Evolutionary conservation across 2,797 vertebrate genomes (phyloP).

Genomic region (Pseudotriccus pelzelni): DNA sequence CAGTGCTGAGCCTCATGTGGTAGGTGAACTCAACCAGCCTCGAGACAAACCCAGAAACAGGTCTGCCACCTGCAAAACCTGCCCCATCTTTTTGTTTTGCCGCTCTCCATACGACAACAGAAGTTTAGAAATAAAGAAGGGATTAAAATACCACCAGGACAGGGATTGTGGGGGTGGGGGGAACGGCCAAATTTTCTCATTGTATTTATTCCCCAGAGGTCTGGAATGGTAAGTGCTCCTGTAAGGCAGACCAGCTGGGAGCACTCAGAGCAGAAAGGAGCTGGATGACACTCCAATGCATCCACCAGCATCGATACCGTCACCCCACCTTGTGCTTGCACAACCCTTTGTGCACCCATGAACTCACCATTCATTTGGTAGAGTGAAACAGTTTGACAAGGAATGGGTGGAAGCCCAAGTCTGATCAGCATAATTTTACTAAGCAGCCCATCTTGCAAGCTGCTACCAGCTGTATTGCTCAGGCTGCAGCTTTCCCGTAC

Average conservation of each 20-base stretch:
- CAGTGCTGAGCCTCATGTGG: neutral
- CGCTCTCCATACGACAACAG: neutral
- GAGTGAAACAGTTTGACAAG: neutral
- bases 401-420: neutral
- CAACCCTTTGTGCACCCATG: fast-evolving
- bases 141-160: neutral
- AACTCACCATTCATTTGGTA: neutral
- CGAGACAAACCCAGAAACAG: neutral
- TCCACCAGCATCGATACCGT: fast-evolving
- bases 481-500: neutral
- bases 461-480: neutral
- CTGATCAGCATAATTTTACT: neutral
- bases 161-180: fast-evolving
- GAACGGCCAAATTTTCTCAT: neutral
- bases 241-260: neutral
- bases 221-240: neutral
- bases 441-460: neutral
- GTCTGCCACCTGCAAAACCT: neutral
- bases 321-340: neutral
- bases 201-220: neutral
- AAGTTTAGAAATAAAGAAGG: neutral
- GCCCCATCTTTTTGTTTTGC: fast-evolving
- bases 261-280: neutral
- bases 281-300: fast-evolving
- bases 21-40: neutral